Percentiles rank a stretch among this genome's conserved stretches.
These are phyloP conservation scores for Penaeus monodon DNA, from an alignment of 2,888 invertebrate species.

Conservation along the genomic window DNA sequence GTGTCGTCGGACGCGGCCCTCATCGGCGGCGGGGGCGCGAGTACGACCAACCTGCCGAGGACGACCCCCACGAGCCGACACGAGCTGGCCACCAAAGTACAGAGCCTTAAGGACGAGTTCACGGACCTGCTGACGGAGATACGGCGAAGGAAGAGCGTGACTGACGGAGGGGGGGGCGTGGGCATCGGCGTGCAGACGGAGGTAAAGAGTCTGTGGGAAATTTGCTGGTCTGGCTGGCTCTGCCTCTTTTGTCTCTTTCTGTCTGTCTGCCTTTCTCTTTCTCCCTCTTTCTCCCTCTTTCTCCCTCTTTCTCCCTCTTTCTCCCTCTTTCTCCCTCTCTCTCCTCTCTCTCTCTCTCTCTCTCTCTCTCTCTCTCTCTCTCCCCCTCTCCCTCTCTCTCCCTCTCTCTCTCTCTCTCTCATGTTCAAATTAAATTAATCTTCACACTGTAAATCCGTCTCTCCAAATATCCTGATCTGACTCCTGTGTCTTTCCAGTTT, in stretches of 20 bases:
- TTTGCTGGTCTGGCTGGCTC: not conserved
- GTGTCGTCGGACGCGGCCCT: constrained; percentile 24
- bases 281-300: too few species aligned
- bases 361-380: too few species aligned
- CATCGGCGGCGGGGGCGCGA: constrained; percentile 22
- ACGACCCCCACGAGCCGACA: constrained; percentile 20
- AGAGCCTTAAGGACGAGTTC: constrained; percentile 70
- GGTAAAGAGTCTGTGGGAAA: constrained; percentile 8
- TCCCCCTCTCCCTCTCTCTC: not conserved
- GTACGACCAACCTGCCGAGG: not conserved
- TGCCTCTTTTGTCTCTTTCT: not conserved
- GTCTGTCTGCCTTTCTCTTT: not conserved
- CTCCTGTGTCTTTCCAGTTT: constrained; percentile 3
- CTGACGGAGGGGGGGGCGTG: constrained; percentile 40
- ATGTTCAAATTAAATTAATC: not conserved
- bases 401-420: not conserved
- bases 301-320: too few species aligned
- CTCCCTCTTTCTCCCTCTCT: too few species aligned
- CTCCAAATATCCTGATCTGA: too few species aligned
- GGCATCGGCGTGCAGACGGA: constrained; percentile 47
- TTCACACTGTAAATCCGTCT: too few species aligned
- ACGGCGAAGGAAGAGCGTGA: constrained; percentile 67
- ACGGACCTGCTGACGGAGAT: constrained; percentile 70
- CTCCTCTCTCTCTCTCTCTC: too few species aligned
- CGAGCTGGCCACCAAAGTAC: constrained; percentile 51